Base-by-base conservation (phyloP, 2,113 vertebrate genomes). In the Pungitius pungitius region DNA sequence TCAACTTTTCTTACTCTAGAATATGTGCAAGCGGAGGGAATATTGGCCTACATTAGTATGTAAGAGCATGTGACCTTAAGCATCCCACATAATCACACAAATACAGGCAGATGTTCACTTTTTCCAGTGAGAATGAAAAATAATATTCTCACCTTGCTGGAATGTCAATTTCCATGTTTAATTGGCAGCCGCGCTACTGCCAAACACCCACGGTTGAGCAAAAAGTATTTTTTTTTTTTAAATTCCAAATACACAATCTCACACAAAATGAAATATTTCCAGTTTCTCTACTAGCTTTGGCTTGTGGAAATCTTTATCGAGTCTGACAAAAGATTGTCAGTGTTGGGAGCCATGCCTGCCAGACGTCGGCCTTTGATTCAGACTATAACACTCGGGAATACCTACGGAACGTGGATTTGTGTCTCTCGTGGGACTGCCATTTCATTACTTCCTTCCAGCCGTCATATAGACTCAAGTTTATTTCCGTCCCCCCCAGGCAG, bases 401-500 rank as follows among this genome's bases (percentile, higher is more conserved):
- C 78, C 87, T 82, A 79, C 71, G 83, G 77, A 62, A 52, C 65
- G 77, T 81, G 83, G 87, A 91, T 88, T 88, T 89, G 87, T 86
- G 83, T 79, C 68, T 86, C 85, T 82, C 73, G 2, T 27, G 77
- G 64, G 85, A 85, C 59, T 49, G 72, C 69, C 78, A 43, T 88
- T 89, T 87, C 87, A 90, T 90, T 85, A 83, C 85, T 85, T 77
- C 73, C 73, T 78, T 78, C n/a, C 81, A 85, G 74, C 73, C 79
- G 15, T 87, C 87, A 75, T 78, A 89, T 77, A 85, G 76, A 78
- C 64, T 75, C 74, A 43, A 33, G 81, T 87, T 90, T 82, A 81
- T 88, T 77, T 57, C 73, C 64, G 63, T 74, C 79, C 87, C 79
- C 87, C 77, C 55, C 18, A 60, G 84, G 88, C 69, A 26, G 70